A percentile compares a stretch with the other conserved stretches of the same genome.
Evolutionary conservation across 1,140 invertebrate genomes (phyloP).

Genomic region (Carposina sasakii): DNA sequence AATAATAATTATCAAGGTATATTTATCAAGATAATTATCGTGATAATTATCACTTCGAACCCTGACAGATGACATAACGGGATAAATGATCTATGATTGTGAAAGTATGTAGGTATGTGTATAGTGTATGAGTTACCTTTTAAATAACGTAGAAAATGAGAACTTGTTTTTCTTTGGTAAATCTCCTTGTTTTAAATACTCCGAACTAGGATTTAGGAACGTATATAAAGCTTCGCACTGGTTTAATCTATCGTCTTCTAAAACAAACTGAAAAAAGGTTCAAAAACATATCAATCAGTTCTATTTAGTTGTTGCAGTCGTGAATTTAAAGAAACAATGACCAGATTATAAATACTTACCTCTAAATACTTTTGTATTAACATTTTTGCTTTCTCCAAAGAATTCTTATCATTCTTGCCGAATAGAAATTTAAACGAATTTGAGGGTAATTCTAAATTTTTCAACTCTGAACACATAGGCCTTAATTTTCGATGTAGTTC

Average conservation of each 20-base stretch:
- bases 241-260: conserved; percentile 89
- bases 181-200: conserved; percentile 85
- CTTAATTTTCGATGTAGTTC: conserved; percentile 88
- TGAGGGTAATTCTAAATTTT: conserved; percentile 85
- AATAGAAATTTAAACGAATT: conserved; percentile 86
- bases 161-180: conserved; percentile 87
- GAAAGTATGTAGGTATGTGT: too few species aligned
- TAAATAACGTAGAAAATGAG: conserved; percentile 88
- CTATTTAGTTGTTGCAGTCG: not conserved
- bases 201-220: conserved; percentile 91
- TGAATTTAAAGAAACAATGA: not conserved
- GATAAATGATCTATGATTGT: too few species aligned
- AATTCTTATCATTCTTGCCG: conserved; percentile 84
- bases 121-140: conserved; percentile 72
- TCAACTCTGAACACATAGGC: conserved; percentile 85
- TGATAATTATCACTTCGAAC: too few species aligned
- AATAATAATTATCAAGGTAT: too few species aligned
- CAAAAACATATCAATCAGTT: conserved; percentile 2
- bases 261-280: conserved; percentile 79
- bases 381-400: conserved; percentile 85
- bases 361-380: conserved; percentile 90
- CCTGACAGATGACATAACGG: too few species aligned
- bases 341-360: conserved; percentile 68
- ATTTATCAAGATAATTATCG: too few species aligned
- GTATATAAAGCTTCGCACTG: conserved; percentile 91